Evolutionary conservation across 2,113 vertebrate genomes (phyloP), one percentile per base, ranked within the genome.

Genomic region (Zosterops japonicus): DNA sequence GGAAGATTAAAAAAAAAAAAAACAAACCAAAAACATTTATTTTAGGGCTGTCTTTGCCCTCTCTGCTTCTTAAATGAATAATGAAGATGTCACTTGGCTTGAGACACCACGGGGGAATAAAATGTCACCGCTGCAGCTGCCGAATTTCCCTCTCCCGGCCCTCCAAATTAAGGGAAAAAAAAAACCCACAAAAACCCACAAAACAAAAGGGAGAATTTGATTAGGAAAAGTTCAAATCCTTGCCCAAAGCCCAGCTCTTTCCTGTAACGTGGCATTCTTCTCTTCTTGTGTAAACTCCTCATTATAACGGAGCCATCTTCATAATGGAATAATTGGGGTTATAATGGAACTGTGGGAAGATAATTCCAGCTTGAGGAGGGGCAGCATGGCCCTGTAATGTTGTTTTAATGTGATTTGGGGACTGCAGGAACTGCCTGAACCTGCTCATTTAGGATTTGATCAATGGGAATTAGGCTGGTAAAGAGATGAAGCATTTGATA

Each of bases 321-420:
- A 95, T 98, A 99, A 99, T 98, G 98, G 96, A 98, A 98, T 99
- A 98, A 98, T 96, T 98, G 93, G 93, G 89, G 96, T 97, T 98
- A 92, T 98, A 99, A 98, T 98, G 98, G 95, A 98, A 98, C 97
- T 96, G 94, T 29, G 96, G 97, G 98, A 99, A 99, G 98, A 95
- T 97, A 98, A 99, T 97, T 97, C 98, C 97, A 65, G 83, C 96
- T 98, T 98, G 97, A 98, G 98, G 96, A 96, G 87, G 97, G 94
- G 97, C 97, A 98, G 98, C 98, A 96, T 98, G 98, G 97, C 90
- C 97, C 90, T 95, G 98, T 99, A 99, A 99, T 99, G 98, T 96
- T 97, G 98, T 97, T 98, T 98, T 98, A 98, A 98, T 98, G 97
- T 88, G 95, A 98, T 98, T 98, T 98, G 97, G 93, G 97, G 95